phyloP scores from a whole-genome alignment of 2,113 vertebrate species.

The Thalassoma bifasciatum region DNA sequence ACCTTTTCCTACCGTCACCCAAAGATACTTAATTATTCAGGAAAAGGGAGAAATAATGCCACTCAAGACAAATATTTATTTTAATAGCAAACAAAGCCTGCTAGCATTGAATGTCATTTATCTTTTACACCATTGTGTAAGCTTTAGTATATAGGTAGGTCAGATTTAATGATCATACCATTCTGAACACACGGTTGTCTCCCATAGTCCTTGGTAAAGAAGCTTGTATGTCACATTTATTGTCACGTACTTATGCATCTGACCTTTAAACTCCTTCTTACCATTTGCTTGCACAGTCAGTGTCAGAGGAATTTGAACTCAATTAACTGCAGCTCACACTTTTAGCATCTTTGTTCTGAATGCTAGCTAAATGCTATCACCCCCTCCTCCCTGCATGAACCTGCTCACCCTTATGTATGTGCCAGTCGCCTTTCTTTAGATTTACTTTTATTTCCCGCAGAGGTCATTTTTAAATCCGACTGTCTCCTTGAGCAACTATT shows the following conservation, averaged over 20 bases:
- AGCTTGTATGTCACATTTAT: constrained; percentile 3
- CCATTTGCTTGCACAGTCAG: constrained; percentile 12
- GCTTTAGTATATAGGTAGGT: neutral
- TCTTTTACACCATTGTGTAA: neutral
- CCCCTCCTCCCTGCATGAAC: constrained; percentile 5
- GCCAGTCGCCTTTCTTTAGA: constrained; percentile 23
- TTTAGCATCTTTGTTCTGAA: neutral
- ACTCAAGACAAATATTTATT: neutral
- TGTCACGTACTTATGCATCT: constrained; percentile 25
- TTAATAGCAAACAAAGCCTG: neutral
- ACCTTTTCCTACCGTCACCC: constrained; percentile 52
- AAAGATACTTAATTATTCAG: constrained; percentile 39
- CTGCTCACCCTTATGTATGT: constrained; percentile 21
- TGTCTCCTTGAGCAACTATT: constrained; percentile 70
- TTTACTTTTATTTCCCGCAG: constrained; percentile 55
- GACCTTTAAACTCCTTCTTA: constrained; percentile 7
- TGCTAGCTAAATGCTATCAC: neutral
- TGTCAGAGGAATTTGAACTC: neutral
- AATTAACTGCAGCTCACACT: constrained; percentile 14
- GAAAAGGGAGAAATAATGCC: constrained; percentile 25
- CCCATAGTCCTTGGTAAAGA: neutral
- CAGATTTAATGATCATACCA: neutral
- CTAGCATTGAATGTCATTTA: neutral
- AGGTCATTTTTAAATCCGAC: constrained; percentile 62
- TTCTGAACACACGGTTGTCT: neutral